Base-by-base conservation (phyloP, 2,888 invertebrate genomes). In the Dolomedes plantarius region DNA sequence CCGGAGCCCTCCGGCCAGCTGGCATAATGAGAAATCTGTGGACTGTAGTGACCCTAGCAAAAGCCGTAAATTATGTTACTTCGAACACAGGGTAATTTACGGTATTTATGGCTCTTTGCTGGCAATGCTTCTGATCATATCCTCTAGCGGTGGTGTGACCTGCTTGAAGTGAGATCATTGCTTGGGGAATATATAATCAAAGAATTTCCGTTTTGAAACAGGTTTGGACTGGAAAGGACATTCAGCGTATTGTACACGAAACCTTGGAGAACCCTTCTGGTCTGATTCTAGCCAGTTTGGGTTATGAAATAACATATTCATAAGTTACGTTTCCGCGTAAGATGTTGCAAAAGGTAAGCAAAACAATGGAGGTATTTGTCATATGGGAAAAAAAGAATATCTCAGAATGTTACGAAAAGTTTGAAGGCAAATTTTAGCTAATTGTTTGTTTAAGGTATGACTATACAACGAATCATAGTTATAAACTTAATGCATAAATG, bases 21-120 rank as follows among this genome's bases (percentile, higher is more conserved):
- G 23, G 50, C 1, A 41, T 81, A 81, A 81, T 81, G 80, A 74
- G 73, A 68, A 81, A 74, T 50, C 68, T 28, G 67, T 81, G 74
- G 67, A 41, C 69, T 41, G 69, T 23, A 36, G 9, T 68, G 74
- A 74, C 73, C 80, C 80, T 73, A 41, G 29, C 62, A 62, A 39
- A 23, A 31, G 74, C 69, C 32, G 81, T 82, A 82, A 82, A 82
- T 82, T 75, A 82, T 82, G 81, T 39, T 75, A 64, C 73, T 74
- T 65, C 73, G 67, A 32, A 81, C 31, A 67, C 56, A 29, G 68
- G 73, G 80, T 67, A 80, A 80, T 80, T 80, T 80, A 68, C 73
- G 46, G 80, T 67, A 67, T 80, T 80, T 79, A 73, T 29, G 56
- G 67, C 68, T 36, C 80, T 65, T 29, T 31, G 62, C 67, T 41